Evolutionary conservation across 1,140 invertebrate genomes (phyloP), one percentile per base, ranked within the genome.

Genomic region (Scaptomyza pallida): DNA sequence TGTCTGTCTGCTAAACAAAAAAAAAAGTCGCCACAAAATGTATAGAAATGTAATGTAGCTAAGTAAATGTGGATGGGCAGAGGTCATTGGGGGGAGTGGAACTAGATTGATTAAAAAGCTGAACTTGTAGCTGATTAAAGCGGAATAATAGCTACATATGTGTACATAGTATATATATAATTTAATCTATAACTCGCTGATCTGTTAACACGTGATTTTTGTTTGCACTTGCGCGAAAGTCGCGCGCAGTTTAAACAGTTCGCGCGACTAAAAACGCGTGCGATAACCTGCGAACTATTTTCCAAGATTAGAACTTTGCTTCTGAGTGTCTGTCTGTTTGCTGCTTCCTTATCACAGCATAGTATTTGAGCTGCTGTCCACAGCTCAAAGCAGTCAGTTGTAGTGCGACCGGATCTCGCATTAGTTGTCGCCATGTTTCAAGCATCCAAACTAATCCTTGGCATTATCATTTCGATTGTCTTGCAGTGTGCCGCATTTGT

Each of bases 401-500:
- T 23, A 21, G 56, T 55, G 40, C 61, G 26, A 9, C 26, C 26
- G 45, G 13, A 60, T 52, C 15, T 40, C 63, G 5, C 26, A 54
- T 3, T 37, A 60, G 47, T 55, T 41, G 15, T 72, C 54, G 23
- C 52, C 57, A 72, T 82, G 77, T 54, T 44, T 37, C 12, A 12
- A 3, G 17, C 5, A 15, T 15, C 9, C 3, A 19, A 26, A 70
- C 65, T 86, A 88, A 86, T 82, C 45, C 51, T 82, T 51, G 74
- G 61, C 50, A 21, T 76, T 73, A 43, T 75, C 47, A 70, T 59
- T 17, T 57, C 37, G 44, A 56, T 17, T 54, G 3, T 77, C 64
- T 85, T 86, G 60, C 89, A 90, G 89, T 90, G 89, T 30, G 74
- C 74, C 19, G 69, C 89, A 21, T 78, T 56, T 41, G 82, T 61